These are phyloP conservation scores for Drosophila mayri DNA, from an alignment of 1,140 invertebrate genomes.

Conservation along the genomic window DNA sequence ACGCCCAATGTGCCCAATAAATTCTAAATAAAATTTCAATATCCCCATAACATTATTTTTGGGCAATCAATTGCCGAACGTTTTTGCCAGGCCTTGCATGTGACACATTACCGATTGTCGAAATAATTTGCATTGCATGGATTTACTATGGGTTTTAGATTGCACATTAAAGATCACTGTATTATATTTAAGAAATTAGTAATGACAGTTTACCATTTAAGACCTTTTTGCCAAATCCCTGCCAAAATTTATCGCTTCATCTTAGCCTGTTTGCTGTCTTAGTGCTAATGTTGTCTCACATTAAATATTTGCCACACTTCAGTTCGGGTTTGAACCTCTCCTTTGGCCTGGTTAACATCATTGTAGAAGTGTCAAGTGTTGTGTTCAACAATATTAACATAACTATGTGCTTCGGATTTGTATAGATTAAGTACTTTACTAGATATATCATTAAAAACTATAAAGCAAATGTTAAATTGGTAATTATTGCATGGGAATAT, in stretches of 20 bases:
- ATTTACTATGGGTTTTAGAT: background rate
- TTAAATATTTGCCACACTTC: slow-evolving; percentile 10
- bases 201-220: background rate
- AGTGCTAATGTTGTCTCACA: background rate
- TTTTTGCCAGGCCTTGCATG: slow-evolving; percentile 24
- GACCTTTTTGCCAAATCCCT: background rate
- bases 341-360: slow-evolving; percentile 39
- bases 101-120: slow-evolving; percentile 50
- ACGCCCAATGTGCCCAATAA: slow-evolving; percentile 58
- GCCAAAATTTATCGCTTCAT: slow-evolving; percentile 1
- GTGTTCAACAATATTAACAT: slow-evolving; percentile 50
- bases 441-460: slow-evolving; percentile 4
- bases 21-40: slow-evolving; percentile 50
- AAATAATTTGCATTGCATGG: slow-evolving; percentile 32
- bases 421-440: background rate
- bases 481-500: background rate
- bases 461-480: background rate
- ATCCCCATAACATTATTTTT: slow-evolving; percentile 66
- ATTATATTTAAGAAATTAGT: background rate
- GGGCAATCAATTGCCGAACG: slow-evolving; percentile 49
- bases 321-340: slow-evolving; percentile 18
- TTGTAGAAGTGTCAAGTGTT: slow-evolving; percentile 56
- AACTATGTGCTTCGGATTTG: slow-evolving; percentile 4
- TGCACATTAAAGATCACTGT: background rate
- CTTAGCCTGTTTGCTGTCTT: slow-evolving; percentile 6